Conservation (phyloP, 2,113 vertebrate species). For the Ondatra zibethicus region DNA sequence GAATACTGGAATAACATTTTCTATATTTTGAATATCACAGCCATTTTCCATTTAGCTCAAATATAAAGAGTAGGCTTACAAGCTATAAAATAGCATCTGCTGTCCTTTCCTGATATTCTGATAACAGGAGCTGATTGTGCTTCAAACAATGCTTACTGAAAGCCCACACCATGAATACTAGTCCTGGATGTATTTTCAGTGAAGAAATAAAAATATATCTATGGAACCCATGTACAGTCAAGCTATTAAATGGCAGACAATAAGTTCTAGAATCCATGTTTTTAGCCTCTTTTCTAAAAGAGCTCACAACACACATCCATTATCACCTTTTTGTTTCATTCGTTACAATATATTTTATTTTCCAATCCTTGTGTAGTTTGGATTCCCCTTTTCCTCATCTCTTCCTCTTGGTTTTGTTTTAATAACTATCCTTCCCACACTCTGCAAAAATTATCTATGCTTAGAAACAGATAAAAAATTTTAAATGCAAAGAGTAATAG, state of each 20-base stretch:
- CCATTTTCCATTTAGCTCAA: background rate
- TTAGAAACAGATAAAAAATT: background rate
- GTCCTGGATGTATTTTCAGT: background rate
- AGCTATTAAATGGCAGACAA: background rate
- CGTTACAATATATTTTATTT: background rate
- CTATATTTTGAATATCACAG: background rate
- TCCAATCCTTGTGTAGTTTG: background rate
- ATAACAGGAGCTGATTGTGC: background rate
- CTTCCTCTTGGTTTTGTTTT: background rate
- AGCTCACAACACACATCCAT: background rate
- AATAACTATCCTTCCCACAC: background rate
- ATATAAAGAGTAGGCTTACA: background rate
- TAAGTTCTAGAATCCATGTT: background rate
- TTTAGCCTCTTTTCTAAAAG: background rate
- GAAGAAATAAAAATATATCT: background rate
- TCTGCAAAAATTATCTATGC: background rate
- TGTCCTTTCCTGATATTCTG: background rate
- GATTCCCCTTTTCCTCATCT: background rate
- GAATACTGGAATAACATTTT: background rate
- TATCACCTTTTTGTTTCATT: background rate
- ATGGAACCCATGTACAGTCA: background rate
- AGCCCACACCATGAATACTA: background rate
- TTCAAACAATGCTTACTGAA: background rate
- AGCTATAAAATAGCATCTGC: background rate
- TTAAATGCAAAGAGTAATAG: background rate